Conservation (phyloP, 2,888 invertebrate genomes). For the Pemphredon lugubris region DNA sequence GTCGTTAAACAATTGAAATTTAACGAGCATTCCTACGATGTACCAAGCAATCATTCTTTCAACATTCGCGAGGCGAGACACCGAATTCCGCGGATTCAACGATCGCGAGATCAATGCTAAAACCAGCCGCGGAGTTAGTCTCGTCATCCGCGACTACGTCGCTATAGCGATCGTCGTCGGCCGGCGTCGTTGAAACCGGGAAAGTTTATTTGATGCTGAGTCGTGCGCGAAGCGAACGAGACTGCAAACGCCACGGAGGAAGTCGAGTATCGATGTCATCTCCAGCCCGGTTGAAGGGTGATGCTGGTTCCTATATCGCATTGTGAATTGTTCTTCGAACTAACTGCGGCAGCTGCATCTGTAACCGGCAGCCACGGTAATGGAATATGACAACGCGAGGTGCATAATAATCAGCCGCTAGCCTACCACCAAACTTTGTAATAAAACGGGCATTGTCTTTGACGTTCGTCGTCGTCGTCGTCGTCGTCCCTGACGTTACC, state of each 20-base stretch:
- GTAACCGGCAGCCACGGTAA: slow-evolving; percentile 77
- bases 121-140: too few relatives aligned
- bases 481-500: slow-evolving; percentile 35
- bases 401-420: slow-evolving; percentile 76
- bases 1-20: too few relatives aligned
- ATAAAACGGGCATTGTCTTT: slow-evolving; percentile 74
- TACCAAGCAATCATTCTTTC: too few relatives aligned
- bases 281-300: slow-evolving; percentile 72
- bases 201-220: slow-evolving; percentile 48
- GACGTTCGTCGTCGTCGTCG: slow-evolving; percentile 56
- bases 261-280: slow-evolving; percentile 77
- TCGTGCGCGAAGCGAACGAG: slow-evolving; percentile 38
- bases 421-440: slow-evolving; percentile 70
- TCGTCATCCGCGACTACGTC: not conserved
- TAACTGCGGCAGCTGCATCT: slow-evolving; percentile 70
- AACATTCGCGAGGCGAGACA: too few relatives aligned
- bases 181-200: slow-evolving; percentile 16
- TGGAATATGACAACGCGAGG: slow-evolving; percentile 77
- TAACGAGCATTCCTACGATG: too few relatives aligned
- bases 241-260: slow-evolving; percentile 47
- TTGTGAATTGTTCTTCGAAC: slow-evolving; percentile 75
- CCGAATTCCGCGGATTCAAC: too few relatives aligned
- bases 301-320: slow-evolving; percentile 62
- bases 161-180: not conserved
- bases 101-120: too few relatives aligned